Base-by-base conservation (phyloP, 2,113 vertebrate species). In the Sebastes schlegelii region DNA sequence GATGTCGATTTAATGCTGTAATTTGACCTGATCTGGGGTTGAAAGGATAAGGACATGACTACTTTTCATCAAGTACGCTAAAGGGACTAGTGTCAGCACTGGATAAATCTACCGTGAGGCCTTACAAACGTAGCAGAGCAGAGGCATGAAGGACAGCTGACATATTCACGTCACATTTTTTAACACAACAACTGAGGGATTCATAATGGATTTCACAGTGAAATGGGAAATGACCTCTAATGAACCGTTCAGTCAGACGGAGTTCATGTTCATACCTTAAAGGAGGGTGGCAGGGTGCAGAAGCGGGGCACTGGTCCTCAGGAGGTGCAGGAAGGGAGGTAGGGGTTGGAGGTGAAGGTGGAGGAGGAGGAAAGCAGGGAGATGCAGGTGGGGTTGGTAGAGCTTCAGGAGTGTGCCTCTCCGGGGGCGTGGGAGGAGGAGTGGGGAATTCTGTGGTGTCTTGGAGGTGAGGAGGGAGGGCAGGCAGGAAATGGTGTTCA, bases 361-460 rank as follows among this genome's bases (percentile, higher is more conserved):
- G 65, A 77, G 77, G 52, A 9, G 61, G 51, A 52, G 80, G 74
- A 74, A 75, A 11, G 61, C 10, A 52, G 49, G 91, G 83, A 46
- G 91, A 85, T 21, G 70, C 86, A 79, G 90, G 89, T 21, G 84
- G 85, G 57, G 84, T 85, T 43, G 74, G 86, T 58, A 52, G 48
- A 58, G 79, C 63, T 69, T 81, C 83, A 69, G 83, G 66, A 52
- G 82, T 7, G 66, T 49, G 75, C 21, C 89, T 90, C 60, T 93
- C 93, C 0, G 86, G 93, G 63, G 92, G 90, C 26, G 92, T 90
- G 69, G 93, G 86, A 58, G 92, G 77, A 64, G 91, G 85, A 54
- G 89, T 89, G 76, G 88, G 92, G 80, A 93, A 91, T 43, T 94
- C 93, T 3, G 86, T 26, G 5, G 80, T 79, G 88, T 91, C 85